Evolutionary conservation across 2,888 invertebrate species (phyloP).

Genomic region (Apotomis turbidana): DNA sequence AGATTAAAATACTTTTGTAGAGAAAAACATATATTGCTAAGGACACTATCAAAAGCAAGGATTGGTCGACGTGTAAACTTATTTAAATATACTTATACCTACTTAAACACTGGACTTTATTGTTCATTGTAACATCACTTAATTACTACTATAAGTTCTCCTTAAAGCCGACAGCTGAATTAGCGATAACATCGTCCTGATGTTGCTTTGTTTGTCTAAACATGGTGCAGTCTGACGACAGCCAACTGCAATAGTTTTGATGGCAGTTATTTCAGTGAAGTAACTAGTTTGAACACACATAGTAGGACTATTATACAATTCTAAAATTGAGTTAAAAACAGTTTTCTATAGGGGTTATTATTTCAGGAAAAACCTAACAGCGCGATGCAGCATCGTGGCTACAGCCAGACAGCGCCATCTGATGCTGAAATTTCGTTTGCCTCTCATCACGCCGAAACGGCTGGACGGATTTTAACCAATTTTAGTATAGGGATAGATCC

Average conservation of each 20-base stretch:
- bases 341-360: no score
- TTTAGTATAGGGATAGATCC: no score
- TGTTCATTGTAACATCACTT: constrained; percentile 19
- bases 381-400: no score
- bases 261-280: background rate
- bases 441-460: no score
- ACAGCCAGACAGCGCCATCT: no score
- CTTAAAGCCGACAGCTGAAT: constrained; percentile 26
- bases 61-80: background rate
- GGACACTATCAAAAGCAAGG: background rate
- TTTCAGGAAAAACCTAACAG: no score
- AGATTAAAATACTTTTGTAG: no score
- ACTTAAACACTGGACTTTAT: constrained; percentile 14
- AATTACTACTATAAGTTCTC: constrained; percentile 12
- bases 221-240: constrained; percentile 8
- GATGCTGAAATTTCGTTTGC: no score
- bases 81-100: background rate
- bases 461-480: no score
- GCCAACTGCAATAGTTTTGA: no score
- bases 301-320: no score
- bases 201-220: constrained; percentile 32
- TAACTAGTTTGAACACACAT: background rate
- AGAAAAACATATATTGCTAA: background rate
- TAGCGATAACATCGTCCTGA: constrained; percentile 27
- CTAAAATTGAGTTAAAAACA: no score